Evolutionary conservation across 2,888 invertebrate species (phyloP), one percentile per base, ranked within the genome.

Genomic region (Sicus ferrugineus): DNA sequence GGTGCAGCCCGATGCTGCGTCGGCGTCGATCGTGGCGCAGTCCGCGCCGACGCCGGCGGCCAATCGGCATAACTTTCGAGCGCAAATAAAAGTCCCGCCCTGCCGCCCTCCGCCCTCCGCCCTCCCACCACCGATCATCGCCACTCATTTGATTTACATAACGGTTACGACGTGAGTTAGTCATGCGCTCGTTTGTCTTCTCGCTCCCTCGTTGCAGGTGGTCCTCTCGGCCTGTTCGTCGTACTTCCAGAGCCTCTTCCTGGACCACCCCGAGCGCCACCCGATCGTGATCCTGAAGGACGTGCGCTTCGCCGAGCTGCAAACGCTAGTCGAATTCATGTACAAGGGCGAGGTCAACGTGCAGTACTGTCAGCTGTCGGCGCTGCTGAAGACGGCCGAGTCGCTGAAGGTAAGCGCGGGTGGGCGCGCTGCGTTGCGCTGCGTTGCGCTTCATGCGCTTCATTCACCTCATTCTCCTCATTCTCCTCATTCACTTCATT

Each of bases 311-410:
- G 89, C 92, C 84, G 95, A 95, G 88, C 89, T 96, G 83, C 90
- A 94, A 86, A 95, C 95, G 78, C 91, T 96, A 84, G 92, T 96
- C 86, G 95, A 95, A 90, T 96, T 95, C 91, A 96, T 96, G 95
- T 96, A 96, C 90, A 93, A 94, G 87, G 95, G 95, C 83, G 95
- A 96, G 88, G 95, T 96, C 81, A 95, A 95, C 92, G 94, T 96
- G 84, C 94, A 95, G 88, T 94, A 94, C 87, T 94, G 94, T 88
- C 94, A 94, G 88, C 89, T 95, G 85, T 93, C 94, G 85, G 93
- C 94, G 80, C 90, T 95, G 82, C 90, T 95, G 79, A 94, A 94
- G 88, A 95, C 95, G 83, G 95, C 95, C 81, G 95, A 95, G 88
- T 95, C 94, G 86, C 91, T 95, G 76, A 94, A 95, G 89, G 95